A percentile compares a stretch with the other conserved stretches of the same genome.
phyloP scores from a whole-genome alignment of 1,140 invertebrate genomes.

The Pinna nobilis region DNA sequence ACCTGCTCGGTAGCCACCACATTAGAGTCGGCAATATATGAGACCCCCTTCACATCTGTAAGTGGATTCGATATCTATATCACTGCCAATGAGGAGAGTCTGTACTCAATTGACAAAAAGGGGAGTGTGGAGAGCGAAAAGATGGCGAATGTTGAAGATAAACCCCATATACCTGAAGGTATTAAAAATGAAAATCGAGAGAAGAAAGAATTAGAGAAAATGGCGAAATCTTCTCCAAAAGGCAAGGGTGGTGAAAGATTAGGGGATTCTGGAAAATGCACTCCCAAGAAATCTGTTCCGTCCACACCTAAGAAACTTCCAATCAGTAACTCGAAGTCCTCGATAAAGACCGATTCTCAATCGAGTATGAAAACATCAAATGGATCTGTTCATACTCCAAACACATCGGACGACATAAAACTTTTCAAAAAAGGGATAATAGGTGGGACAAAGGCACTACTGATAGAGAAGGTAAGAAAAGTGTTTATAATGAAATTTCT shows the following conservation, averaged over 20 bases:
- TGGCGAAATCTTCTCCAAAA: neutral
- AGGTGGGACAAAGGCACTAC: slow-evolving; percentile 35
- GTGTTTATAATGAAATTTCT: neutral
- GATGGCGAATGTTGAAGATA: neutral
- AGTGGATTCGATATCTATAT: slow-evolving; percentile 42
- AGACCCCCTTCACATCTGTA: slow-evolving; percentile 37
- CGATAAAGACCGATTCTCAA: no score
- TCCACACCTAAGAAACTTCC: slow-evolving; percentile 8
- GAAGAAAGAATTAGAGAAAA: neutral
- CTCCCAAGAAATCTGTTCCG: slow-evolving; percentile 29
- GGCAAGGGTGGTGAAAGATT: slow-evolving; percentile 39
- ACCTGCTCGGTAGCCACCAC: slow-evolving; percentile 22
- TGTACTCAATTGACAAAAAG: slow-evolving; percentile 22
- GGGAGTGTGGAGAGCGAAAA: neutral
- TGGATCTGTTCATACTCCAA: slow-evolving; percentile 29
- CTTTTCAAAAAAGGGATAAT: slow-evolving; percentile 20
- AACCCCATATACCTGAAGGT: neutral
- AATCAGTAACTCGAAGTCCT: neutral
- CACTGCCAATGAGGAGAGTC: slow-evolving; percentile 32
- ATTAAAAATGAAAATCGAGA: slow-evolving; percentile 10
- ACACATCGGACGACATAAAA: slow-evolving; percentile 13
- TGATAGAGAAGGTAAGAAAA: slow-evolving; percentile 39
- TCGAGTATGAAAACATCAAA: slow-evolving; percentile 16
- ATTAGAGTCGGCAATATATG: slow-evolving; percentile 30
- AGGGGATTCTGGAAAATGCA: slow-evolving; percentile 29